Percentiles rank a stretch among this genome's conserved stretches.
Conservation (phyloP, 1,140 invertebrate species). For the Limonius californicus region DNA sequence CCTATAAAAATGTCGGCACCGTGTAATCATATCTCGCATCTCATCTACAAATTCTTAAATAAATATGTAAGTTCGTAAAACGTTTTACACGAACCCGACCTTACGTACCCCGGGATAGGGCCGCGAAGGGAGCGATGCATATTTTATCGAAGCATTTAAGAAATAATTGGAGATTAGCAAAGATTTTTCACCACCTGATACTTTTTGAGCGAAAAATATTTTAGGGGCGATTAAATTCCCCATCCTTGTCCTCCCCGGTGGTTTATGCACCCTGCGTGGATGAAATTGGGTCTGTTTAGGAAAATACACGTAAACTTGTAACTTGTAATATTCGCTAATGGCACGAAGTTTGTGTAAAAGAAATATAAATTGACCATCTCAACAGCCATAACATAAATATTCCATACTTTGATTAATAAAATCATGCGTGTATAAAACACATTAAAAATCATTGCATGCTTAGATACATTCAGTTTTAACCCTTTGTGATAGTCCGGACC, state of each 20-base stretch:
- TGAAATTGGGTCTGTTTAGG: neutral
- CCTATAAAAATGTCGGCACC: constrained; percentile 5
- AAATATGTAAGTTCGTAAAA: neutral
- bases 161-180: constrained; percentile 11
- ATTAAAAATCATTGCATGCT: constrained; percentile 21
- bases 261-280: too few relatives aligned
- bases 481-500: constrained; percentile 6
- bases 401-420: constrained; percentile 16
- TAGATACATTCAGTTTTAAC: constrained; percentile 18
- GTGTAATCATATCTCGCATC: constrained; percentile 9
- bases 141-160: constrained; percentile 9
- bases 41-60: constrained; percentile 8
- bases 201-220: neutral
- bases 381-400: constrained; percentile 15
- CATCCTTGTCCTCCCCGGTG: too few relatives aligned
- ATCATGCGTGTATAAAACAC: constrained; percentile 15
- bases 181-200: constrained; percentile 13
- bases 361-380: constrained; percentile 6
- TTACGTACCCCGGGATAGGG: neutral
- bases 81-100: neutral
- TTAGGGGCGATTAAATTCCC: too few relatives aligned
- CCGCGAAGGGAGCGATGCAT: neutral
- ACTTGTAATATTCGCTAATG: neutral
- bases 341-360: constrained; percentile 9
- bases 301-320: neutral